A percentile compares a stretch with the other conserved stretches of the same genome.
Conservation (phyloP, 2,113 vertebrate genomes). For the Pyxicephalus adspersus region DNA sequence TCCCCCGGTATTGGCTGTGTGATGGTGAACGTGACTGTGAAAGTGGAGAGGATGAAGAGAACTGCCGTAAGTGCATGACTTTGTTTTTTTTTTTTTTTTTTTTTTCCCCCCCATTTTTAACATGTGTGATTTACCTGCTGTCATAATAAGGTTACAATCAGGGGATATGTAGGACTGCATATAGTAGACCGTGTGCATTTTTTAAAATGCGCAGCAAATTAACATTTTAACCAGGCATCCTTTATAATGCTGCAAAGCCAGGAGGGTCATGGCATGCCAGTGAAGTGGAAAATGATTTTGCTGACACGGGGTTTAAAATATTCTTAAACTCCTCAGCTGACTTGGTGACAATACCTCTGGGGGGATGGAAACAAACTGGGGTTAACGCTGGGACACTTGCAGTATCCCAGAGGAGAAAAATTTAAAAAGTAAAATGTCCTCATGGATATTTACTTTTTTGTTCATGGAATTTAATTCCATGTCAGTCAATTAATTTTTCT, state of each 20-base stretch:
- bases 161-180: too few relatives aligned
- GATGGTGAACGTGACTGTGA: conserved; percentile 95
- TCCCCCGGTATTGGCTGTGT: conserved; percentile 93
- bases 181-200: too few relatives aligned
- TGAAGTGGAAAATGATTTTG: conserved; percentile 46
- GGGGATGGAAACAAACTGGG: conserved; percentile 8
- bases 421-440: too few relatives aligned
- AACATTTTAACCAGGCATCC: not conserved
- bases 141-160: too few relatives aligned
- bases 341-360: not conserved
- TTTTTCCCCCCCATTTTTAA: too few relatives aligned
- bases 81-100: too few relatives aligned
- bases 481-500: too few relatives aligned
- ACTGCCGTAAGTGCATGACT: conserved; percentile 84
- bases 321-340: conserved; percentile 29
- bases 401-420: not conserved
- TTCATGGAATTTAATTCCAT: too few relatives aligned
- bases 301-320: conserved; percentile 33
- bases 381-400: conserved; percentile 25
- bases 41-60: conserved; percentile 90
- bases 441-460: too few relatives aligned
- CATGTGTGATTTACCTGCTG: too few relatives aligned
- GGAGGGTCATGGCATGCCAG: conserved; percentile 4
- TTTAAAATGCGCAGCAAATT: not conserved
- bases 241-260: conserved; percentile 7